These are phyloP conservation scores for Melitaea cinxia DNA, from an alignment of 1,140 invertebrate species.

Conservation along the genomic window DNA sequence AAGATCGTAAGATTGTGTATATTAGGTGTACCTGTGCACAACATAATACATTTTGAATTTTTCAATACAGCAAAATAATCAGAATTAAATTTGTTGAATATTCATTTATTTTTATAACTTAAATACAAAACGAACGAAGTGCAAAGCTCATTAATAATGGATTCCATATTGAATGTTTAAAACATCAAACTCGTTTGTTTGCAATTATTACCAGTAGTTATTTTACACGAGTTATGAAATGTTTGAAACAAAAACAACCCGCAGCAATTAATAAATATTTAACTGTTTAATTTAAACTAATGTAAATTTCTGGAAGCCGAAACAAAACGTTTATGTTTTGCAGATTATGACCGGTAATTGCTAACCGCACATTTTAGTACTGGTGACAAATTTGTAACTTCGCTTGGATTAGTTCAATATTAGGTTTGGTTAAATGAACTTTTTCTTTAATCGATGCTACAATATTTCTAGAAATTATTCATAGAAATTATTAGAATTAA, in stretches of 20 bases:
- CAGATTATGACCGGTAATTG: constrained; percentile 21
- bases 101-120: neutral
- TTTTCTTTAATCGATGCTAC: too few species aligned
- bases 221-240: constrained; percentile 17
- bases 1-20: too few species aligned
- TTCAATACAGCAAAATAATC: too few species aligned
- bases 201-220: constrained; percentile 26
- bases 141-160: neutral
- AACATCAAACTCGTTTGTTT: constrained; percentile 24
- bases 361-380: constrained; percentile 7
- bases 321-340: constrained; percentile 29
- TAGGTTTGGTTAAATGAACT: too few species aligned
- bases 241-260: constrained; percentile 23
- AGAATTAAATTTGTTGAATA: too few species aligned
- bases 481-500: too few species aligned
- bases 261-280: constrained; percentile 34
- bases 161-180: constrained; percentile 24
- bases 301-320: constrained; percentile 25
- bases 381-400: neutral
- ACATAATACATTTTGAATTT: too few species aligned
- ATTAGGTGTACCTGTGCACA: too few species aligned
- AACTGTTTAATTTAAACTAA: constrained; percentile 34
- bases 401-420: neutral
- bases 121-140: neutral
- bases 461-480: too few species aligned